These are phyloP conservation scores for Chymomyza amoena DNA, from an alignment of 2,888 invertebrate genomes.

Conservation along the genomic window DNA sequence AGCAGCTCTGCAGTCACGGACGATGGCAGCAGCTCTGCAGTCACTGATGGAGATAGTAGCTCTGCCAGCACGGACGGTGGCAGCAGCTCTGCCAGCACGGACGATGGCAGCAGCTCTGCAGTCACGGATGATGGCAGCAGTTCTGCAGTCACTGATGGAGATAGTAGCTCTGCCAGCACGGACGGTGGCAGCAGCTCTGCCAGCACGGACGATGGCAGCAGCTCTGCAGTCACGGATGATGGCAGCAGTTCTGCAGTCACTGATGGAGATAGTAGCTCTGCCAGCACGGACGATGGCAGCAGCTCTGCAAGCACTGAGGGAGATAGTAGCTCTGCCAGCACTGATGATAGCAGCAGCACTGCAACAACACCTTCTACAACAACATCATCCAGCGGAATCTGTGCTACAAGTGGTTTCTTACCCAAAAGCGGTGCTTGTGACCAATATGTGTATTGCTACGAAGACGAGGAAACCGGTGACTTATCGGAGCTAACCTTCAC, in stretches of 20 bases:
- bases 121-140: not conserved
- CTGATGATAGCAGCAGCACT: not conserved
- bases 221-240: not conserved
- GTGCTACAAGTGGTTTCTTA: slow-evolving; percentile 57
- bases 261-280: slow-evolving; percentile 11
- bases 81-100: not conserved
- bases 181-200: not conserved
- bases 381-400: slow-evolving; percentile 15
- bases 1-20: not conserved
- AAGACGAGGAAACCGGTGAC: slow-evolving; percentile 13
- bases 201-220: not conserved
- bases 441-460: slow-evolving; percentile 50
- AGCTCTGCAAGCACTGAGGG: not conserved
- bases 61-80: not conserved
- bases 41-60: not conserved
- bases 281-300: slow-evolving; percentile 6
- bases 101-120: not conserved
- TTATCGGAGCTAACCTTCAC: slow-evolving; percentile 10
- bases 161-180: not conserved
- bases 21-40: slow-evolving; percentile 1
- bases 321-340: not conserved
- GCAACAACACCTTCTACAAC: not conserved
- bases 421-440: slow-evolving; percentile 47
- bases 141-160: not conserved
- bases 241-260: slow-evolving; percentile 9